Evolutionary conservation across 2,797 vertebrate genomes (phyloP).

Genomic region (Carcharodon carcharias): DNA sequence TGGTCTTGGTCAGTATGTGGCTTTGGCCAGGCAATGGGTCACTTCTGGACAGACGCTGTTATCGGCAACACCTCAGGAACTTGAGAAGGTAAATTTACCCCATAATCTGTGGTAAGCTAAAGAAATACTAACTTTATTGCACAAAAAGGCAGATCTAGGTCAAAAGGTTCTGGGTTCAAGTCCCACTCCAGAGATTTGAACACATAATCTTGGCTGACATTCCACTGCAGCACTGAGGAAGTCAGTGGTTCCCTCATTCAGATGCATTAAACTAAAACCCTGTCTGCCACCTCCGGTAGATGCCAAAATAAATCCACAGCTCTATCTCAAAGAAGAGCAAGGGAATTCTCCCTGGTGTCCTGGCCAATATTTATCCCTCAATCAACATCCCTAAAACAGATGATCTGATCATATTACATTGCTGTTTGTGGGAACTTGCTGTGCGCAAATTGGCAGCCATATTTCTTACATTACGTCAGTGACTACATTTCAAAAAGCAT

Average conservation of each 20-base stretch:
- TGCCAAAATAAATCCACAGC: not conserved
- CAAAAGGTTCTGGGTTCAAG: not conserved
- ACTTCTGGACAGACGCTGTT: constrained; percentile 82
- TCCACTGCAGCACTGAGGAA: not conserved
- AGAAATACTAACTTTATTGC: not conserved
- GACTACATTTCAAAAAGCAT: too few relatives aligned
- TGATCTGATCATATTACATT: not conserved
- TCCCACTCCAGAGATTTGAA: too few relatives aligned
- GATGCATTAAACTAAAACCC: not conserved
- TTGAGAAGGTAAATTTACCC: constrained; percentile 77
- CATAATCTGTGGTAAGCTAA: not conserved
- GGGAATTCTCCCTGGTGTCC: not conserved
- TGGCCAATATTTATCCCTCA: not conserved
- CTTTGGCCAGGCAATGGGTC: constrained; percentile 89
- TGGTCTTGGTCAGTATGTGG: constrained; percentile 85
- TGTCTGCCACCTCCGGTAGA: not conserved
- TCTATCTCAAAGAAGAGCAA: not conserved
- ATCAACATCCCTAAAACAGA: not conserved
- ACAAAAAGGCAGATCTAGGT: not conserved
- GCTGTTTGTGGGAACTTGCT: not conserved
- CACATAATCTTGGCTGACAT: not conserved
- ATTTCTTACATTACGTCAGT: too few relatives aligned
- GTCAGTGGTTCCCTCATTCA: not conserved
- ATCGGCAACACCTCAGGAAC: constrained; percentile 83
- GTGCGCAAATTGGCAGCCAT: too few relatives aligned